Evolutionary conservation across 2,888 invertebrate species (phyloP).

Genomic region (Mallateleia sp.): DNA sequence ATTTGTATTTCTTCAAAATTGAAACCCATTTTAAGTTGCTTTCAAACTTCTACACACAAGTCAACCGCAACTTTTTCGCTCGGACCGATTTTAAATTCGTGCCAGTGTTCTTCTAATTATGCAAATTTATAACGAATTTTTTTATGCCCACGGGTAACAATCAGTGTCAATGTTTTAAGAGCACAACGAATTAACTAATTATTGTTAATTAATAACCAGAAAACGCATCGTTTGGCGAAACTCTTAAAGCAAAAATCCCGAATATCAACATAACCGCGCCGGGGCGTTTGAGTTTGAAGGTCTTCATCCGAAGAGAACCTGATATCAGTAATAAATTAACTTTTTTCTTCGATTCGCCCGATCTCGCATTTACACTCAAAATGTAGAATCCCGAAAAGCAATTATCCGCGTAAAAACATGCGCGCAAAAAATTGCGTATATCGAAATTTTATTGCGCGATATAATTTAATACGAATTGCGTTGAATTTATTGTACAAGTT

Average conservation of each 20-base stretch:
- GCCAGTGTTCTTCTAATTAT: slow-evolving; percentile 55
- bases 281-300: slow-evolving; percentile 48
- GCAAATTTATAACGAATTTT: slow-evolving; percentile 35
- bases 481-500: slow-evolving; percentile 58
- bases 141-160: slow-evolving; percentile 19
- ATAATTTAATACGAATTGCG: slow-evolving; percentile 57
- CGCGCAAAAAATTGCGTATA: slow-evolving; percentile 56
- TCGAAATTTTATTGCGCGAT: slow-evolving; percentile 41
- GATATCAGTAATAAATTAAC: slow-evolving; percentile 60
- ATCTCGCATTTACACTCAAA: slow-evolving; percentile 48
- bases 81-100: slow-evolving; percentile 43
- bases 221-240: slow-evolving; percentile 3
- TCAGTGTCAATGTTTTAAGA: slow-evolving; percentile 52
- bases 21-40: no score
- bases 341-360: slow-evolving; percentile 28
- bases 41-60: no score
- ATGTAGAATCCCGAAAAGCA: slow-evolving; percentile 48
- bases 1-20: no score
- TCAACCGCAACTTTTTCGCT: not conserved
- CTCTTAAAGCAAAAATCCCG: slow-evolving; percentile 24
- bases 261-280: slow-evolving; percentile 14
- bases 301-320: slow-evolving; percentile 63
- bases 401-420: slow-evolving; percentile 49
- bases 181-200: slow-evolving; percentile 61
- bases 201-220: slow-evolving; percentile 56